Evolutionary conservation across 2,888 invertebrate genomes (phyloP).

Genomic region (Druceiella hillmani): DNA sequence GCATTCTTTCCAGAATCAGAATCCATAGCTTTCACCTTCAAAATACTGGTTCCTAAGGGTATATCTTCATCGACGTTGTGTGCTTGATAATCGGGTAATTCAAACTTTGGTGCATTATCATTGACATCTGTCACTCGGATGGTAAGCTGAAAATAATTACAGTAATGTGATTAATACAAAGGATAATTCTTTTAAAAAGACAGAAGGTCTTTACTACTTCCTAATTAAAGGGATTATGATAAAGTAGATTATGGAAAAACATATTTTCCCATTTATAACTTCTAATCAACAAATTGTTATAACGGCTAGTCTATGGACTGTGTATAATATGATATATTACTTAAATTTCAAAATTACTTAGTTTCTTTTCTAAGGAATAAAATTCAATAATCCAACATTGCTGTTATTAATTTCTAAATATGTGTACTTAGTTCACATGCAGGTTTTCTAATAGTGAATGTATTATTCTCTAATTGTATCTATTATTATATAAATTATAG

Average conservation of each 20-base stretch:
- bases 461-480: neutral
- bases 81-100: slow-evolving; percentile 93
- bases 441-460: neutral
- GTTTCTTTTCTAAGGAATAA: no score
- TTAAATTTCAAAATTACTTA: no score
- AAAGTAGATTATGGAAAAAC: no score
- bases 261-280: neutral
- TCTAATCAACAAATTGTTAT: neutral
- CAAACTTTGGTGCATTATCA: slow-evolving; percentile 95
- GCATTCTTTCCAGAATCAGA: slow-evolving; percentile 93
- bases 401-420: neutral
- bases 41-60: slow-evolving; percentile 83
- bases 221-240: no score
- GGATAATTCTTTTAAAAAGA: neutral
- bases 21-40: slow-evolving; percentile 94
- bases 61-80: slow-evolving; percentile 96
- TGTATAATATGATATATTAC: no score
- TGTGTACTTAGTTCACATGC: neutral
- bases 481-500: neutral
- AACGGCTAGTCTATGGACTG: no score
- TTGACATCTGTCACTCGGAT: slow-evolving; percentile 95
- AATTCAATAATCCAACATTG: neutral
- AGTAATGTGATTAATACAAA: slow-evolving; percentile 6
- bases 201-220: neutral
- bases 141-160: slow-evolving; percentile 62